Conservation (phyloP, 2,797 vertebrate genomes). For the Bothrops alternatus region DNA sequence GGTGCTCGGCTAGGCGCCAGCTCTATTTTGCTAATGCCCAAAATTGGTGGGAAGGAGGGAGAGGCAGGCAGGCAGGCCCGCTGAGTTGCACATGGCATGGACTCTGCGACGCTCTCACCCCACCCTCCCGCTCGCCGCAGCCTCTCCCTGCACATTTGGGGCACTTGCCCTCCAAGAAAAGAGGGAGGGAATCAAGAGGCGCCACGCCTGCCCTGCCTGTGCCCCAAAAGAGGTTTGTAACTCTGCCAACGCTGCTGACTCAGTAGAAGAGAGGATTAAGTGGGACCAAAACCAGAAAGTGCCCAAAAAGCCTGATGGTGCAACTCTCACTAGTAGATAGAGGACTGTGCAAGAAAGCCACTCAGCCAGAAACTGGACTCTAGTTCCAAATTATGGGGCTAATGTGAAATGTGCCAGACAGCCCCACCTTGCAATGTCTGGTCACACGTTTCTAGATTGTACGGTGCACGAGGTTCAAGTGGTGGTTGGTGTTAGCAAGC, state of each 20-base stretch:
- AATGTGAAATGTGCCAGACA: background rate
- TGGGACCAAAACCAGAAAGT: background rate
- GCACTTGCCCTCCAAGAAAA: background rate
- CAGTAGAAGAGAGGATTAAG: background rate
- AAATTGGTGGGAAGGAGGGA: background rate
- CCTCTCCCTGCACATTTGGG: background rate
- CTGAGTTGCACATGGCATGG: background rate
- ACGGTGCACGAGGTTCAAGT: background rate
- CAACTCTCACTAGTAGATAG: accelerated
- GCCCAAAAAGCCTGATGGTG: background rate
- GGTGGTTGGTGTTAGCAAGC: background rate
- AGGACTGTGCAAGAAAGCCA: background rate
- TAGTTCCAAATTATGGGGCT: background rate
- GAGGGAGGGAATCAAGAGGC: background rate
- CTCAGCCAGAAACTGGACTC: background rate
- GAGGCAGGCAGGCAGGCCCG: background rate
- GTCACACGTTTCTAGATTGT: background rate
- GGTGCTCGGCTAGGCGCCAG: background rate
- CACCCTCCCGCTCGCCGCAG: background rate
- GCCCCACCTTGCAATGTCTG: no score
- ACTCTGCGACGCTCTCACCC: background rate
- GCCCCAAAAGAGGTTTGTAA: background rate
- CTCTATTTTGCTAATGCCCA: background rate
- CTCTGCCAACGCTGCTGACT: background rate
- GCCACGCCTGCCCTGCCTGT: background rate